A percentile compares a stretch with the other conserved stretches of the same genome.
Evolutionary conservation across 64 coral and sea anemone genomes (phyloP).

Genomic region (Dendronephthya gigantea): DNA sequence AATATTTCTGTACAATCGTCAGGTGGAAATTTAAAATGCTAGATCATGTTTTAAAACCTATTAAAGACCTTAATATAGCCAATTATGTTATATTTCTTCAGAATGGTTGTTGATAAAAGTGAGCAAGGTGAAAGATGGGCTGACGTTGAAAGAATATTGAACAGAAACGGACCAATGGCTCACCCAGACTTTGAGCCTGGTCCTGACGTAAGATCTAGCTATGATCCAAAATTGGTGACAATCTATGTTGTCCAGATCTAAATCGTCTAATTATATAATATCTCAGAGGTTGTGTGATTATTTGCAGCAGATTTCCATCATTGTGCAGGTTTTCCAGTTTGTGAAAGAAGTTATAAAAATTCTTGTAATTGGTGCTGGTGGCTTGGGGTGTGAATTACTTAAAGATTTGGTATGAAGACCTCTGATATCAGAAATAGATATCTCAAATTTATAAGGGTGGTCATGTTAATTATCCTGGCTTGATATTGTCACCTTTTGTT

Average conservation of each 20-base stretch:
- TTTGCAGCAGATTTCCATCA: background rate
- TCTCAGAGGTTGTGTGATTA: too few species aligned
- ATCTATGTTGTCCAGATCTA: too few species aligned
- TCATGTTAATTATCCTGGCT: too few species aligned
- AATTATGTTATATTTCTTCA: slow-evolving; percentile 26
- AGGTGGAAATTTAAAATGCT: too few species aligned
- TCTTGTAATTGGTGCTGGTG: slow-evolving; percentile 89
- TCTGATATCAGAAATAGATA: too few species aligned
- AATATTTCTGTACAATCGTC: too few species aligned
- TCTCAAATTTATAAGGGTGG: too few species aligned
- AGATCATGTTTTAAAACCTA: too few species aligned
- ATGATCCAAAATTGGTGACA: too few species aligned
- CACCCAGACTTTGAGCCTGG: slow-evolving; percentile 93
- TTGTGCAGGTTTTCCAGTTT: slow-evolving; percentile 73
- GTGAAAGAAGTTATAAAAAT: slow-evolving; percentile 70
- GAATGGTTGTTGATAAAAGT: slow-evolving; percentile 56
- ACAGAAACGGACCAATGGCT: slow-evolving; percentile 71
- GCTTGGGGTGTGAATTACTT: slow-evolving; percentile 93
- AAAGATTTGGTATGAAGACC: slow-evolving; percentile 72
- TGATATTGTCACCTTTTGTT: too few species aligned
- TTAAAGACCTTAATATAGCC: too few species aligned
- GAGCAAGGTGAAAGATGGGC: slow-evolving; percentile 55
- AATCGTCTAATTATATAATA: too few species aligned
- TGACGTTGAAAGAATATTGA: slow-evolving; percentile 69
- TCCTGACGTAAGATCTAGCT: slow-evolving; percentile 51